A percentile compares a stretch with the other conserved stretches of the same genome.
phyloP scores from a whole-genome alignment of 64 coral and sea anemone species.

The Actinia tenebrosa region DNA sequence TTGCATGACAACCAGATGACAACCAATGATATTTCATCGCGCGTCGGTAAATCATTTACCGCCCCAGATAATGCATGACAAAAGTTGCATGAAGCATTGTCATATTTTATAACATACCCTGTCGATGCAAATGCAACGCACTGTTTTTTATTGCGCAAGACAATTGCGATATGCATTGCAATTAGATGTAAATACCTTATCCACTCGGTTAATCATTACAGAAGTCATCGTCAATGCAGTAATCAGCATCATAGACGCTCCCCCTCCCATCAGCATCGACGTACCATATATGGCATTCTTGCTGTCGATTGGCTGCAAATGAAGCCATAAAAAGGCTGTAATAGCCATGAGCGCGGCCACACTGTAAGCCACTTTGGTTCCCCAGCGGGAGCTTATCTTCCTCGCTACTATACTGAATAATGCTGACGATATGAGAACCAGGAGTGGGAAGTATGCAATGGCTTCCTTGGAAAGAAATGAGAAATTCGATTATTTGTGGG shows the following conservation, averaged over 20 bases:
- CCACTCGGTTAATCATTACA: slow-evolving; percentile 55
- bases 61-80: too few relatives aligned
- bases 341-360: slow-evolving; percentile 30
- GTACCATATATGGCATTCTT: slow-evolving; percentile 48
- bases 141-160: too few relatives aligned
- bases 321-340: slow-evolving; percentile 52
- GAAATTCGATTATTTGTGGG: too few relatives aligned
- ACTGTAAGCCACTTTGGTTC: slow-evolving; percentile 25
- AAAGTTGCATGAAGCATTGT: too few relatives aligned
- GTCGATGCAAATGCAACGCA: too few relatives aligned
- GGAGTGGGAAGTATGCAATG: slow-evolving; percentile 75
- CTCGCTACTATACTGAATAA: slow-evolving; percentile 44
- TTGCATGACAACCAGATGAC: too few relatives aligned
- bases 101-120: too few relatives aligned
- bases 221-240: slow-evolving; percentile 61
- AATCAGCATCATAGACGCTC: slow-evolving; percentile 68
- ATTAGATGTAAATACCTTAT: slow-evolving; percentile 36
- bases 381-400: slow-evolving; percentile 32
- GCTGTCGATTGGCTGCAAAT: slow-evolving; percentile 43
- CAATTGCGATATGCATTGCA: too few relatives aligned
- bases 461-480: slow-evolving; percentile 33
- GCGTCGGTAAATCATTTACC: too few relatives aligned
- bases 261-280: slow-evolving; percentile 61
- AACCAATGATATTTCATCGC: too few relatives aligned
- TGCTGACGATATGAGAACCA: slow-evolving; percentile 48